Percentiles rank a stretch among this genome's conserved stretches.
Conservation (phyloP, 92 coral and sea anemone genomes). For the Epizoanthus illoricatus region DNA sequence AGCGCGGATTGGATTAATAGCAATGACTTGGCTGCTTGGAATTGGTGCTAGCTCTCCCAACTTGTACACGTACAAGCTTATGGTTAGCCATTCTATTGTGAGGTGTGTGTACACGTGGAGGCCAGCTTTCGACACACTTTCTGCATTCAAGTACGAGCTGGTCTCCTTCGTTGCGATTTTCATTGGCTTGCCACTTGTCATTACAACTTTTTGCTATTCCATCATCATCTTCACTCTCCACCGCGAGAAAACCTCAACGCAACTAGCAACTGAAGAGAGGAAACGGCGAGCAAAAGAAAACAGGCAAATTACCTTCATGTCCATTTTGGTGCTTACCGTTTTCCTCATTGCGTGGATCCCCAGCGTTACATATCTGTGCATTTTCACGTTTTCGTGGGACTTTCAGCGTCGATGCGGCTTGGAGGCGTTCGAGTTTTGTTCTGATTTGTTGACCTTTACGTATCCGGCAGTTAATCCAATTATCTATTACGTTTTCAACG, state of each 20-base stretch:
- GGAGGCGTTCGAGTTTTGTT: constrained; percentile 15
- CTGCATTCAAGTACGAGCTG: constrained; percentile 27
- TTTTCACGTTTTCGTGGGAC: constrained; percentile 28
- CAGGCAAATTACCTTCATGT: constrained; percentile 36
- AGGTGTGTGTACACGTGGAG: constrained; percentile 18
- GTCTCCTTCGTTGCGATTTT: constrained; percentile 11
- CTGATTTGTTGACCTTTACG: constrained; percentile 30
- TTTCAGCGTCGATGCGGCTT: neutral
- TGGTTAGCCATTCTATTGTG: neutral
- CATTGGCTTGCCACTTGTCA: constrained; percentile 19
- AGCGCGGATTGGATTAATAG: constrained; percentile 12
- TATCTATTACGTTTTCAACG: constrained; percentile 21
- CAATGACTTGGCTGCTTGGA: constrained; percentile 20
- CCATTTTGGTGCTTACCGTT: constrained; percentile 9
- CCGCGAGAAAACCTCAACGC: constrained; percentile 29
- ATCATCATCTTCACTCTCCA: constrained; percentile 24
- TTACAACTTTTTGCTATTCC: constrained; percentile 7
- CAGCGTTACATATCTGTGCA: constrained; percentile 4
- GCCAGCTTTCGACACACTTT: neutral
- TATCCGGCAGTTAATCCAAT: constrained; percentile 36
- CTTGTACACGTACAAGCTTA: constrained; percentile 16
- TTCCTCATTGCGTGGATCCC: constrained; percentile 26
- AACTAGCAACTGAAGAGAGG: constrained; percentile 23
- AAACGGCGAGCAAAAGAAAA: constrained; percentile 32
- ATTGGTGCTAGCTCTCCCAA: constrained; percentile 23